Evolutionary conservation across 2,113 vertebrate genomes (phyloP).

Genomic region (Sciurus niger): DNA sequence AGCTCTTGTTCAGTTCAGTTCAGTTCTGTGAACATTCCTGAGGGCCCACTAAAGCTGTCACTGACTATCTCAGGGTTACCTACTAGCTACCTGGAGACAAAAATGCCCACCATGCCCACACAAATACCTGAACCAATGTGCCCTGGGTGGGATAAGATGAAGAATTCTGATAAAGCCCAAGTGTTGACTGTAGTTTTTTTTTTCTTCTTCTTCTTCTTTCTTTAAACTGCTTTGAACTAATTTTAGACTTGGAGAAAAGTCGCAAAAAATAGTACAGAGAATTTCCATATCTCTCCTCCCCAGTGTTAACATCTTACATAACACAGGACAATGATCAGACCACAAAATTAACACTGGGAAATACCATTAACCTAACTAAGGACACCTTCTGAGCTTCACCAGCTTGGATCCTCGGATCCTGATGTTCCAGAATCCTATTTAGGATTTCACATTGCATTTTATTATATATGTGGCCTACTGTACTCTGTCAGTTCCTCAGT

Average conservation of each 20-base stretch:
- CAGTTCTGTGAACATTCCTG: neutral
- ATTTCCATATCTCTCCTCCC: conserved; percentile 57
- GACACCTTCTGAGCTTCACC: neutral
- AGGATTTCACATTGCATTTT: neutral
- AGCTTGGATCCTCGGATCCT: neutral
- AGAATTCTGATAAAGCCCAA: neutral
- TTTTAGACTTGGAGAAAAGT: conserved; percentile 70
- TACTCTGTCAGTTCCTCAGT: neutral
- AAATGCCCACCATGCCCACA: neutral
- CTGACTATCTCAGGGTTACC: neutral
- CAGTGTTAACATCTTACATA: conserved; percentile 53
- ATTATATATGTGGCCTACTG: neutral
- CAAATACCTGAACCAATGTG: neutral
- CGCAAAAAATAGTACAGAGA: conserved; percentile 68
- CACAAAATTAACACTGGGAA: neutral
- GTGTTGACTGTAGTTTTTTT: neutral
- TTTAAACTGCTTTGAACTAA: conserved; percentile 69
- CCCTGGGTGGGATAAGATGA: neutral
- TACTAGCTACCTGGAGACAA: neutral
- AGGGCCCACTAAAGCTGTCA: too few species aligned
- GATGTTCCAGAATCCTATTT: neutral
- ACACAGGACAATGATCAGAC: neutral
- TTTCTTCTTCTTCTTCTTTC: neutral
- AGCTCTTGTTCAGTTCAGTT: neutral
- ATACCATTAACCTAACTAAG: neutral